Percentiles rank a stretch among this genome's conserved stretches.
These are phyloP conservation scores for Lates japonicus DNA, from an alignment of 2,797 vertebrate species.

Conservation along the genomic window DNA sequence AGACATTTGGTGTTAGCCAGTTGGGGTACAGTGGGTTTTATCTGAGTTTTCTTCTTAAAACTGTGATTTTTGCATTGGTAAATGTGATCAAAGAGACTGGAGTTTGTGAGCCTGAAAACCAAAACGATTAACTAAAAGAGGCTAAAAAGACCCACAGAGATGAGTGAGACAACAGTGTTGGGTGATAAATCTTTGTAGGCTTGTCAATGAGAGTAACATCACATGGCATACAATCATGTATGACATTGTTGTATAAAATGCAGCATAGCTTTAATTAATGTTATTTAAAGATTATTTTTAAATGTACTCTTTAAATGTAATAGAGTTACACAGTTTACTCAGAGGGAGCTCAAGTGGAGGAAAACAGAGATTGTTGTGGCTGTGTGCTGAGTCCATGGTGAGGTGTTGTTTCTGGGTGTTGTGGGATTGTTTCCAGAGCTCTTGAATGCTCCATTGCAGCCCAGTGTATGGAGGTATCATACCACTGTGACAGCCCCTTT, in stretches of 20 bases:
- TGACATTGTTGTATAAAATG: neutral
- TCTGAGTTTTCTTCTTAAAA: no score
- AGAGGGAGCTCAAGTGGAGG: neutral
- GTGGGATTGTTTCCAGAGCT: constrained; percentile 73
- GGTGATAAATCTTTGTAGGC: neutral
- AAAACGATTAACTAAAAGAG: neutral
- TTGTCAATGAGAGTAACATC: neutral
- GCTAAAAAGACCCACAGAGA: neutral
- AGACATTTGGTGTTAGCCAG: neutral
- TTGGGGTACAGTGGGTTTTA: neutral
- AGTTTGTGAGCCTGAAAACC: neutral
- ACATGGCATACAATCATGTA: neutral
- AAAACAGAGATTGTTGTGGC: constrained; percentile 37
- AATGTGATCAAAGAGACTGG: neutral
- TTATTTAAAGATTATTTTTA: neutral
- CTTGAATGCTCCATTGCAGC: constrained; percentile 66
- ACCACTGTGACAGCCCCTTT: constrained; percentile 74
- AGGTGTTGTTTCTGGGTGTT: constrained; percentile 60
- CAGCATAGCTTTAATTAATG: neutral
- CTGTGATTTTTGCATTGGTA: no score
- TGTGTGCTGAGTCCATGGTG: constrained; percentile 24
- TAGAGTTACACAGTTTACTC: neutral
- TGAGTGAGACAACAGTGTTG: neutral
- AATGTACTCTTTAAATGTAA: neutral
- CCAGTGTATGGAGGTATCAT: constrained; percentile 67